Evolutionary conservation across 2,797 vertebrate genomes (phyloP), one percentile per base, ranked within the genome.

Genomic region (Urocyon cinereoargenteus): DNA sequence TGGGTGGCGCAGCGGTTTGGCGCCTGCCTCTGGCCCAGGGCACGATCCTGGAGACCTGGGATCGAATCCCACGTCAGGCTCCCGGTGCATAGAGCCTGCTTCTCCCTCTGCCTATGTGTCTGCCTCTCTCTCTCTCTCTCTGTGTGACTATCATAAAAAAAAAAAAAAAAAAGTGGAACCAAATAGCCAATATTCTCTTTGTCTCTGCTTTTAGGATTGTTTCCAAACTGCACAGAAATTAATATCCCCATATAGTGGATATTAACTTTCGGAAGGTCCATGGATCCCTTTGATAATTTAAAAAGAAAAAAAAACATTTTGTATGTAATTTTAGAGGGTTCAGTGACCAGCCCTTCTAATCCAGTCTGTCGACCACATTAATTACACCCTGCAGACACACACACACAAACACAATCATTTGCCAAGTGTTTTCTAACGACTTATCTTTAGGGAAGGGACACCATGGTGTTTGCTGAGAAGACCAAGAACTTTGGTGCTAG

Each of bases 171-270:
- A 92, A 79, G 45, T 94, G 45, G 55, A 31, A 53, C 28, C 66
- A 85, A 86, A 86, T 85, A 53, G 82, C 75, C 45, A 22, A 18
- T 92, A 77, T 90, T 86, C 62, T 75, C 31, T 89, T 82, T 94
- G 40, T 90, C 16, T 94, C 31, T 91, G 49, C 57, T 92, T 95
- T 84, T 85, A 91, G 49, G 73, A 64, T 64, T 3, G 0, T 82
- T 97, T 95, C 77, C 53, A 95, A 83, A 91, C 95, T 21, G 31
- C 90, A 82, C 4, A 57, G 86, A 94, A 96, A 72, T 45, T 45
- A 45, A 45, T 57, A 93, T 73, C 78, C 26, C 55, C 16, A 40
- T 59, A 28, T 53, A 93, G 24, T 90, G 22, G 45, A 86, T 85
- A 70, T 86, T 94, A 89, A 82, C 31, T 91, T 93, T 77, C 22